Evolutionary conservation across 2,113 vertebrate genomes (phyloP), one percentile per base, ranked within the genome.

Genomic region (Hemichromis elongatus): DNA sequence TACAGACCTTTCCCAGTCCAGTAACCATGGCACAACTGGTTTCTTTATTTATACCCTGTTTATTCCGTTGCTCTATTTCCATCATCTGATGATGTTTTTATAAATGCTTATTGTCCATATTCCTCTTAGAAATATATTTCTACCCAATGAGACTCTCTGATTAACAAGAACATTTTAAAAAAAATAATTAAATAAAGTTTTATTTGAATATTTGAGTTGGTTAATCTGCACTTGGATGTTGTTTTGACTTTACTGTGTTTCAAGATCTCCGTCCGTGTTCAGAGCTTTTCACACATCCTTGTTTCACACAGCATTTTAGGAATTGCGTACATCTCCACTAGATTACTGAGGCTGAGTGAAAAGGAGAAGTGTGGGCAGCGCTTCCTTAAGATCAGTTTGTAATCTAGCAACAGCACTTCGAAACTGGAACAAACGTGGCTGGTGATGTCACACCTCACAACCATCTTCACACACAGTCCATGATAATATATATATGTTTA

Each of bases 151-250:
- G 24, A 30, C 68, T 47, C 18, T n/a, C 68, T 0, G 24, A 73
- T 19, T 12, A 0, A 70, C 16, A 3, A 70, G 0, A 0, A 5
- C 10, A 70, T 68, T 68, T 12, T 16, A 0, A 47, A 47, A 26
- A 70, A 18, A 10, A 2, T 1, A 0, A 18, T 26, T 1, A 26
- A 70, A 45, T 10, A 18, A 28, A 70, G 21, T 10, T 45, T 28
- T 70, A 26, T 70, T 70, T 70, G 2, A 47, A 28, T 47, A 28
- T 28, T 73, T 18, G 0, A 47, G 14, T 11, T 18, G 14, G 28
- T 47, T 45, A 47, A 28, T 47, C 40, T 18, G 14, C 66, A 3
- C 7, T 13, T 26, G 37, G 37, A 26, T 70, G 42, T 68, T 68
- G 42, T 24, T 14, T 21, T 9, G 9, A 5, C 63, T 73, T 70